These are phyloP conservation scores for Elanus axillaris DNA, from an alignment of 2,113 vertebrate species.

Conservation along the genomic window DNA sequence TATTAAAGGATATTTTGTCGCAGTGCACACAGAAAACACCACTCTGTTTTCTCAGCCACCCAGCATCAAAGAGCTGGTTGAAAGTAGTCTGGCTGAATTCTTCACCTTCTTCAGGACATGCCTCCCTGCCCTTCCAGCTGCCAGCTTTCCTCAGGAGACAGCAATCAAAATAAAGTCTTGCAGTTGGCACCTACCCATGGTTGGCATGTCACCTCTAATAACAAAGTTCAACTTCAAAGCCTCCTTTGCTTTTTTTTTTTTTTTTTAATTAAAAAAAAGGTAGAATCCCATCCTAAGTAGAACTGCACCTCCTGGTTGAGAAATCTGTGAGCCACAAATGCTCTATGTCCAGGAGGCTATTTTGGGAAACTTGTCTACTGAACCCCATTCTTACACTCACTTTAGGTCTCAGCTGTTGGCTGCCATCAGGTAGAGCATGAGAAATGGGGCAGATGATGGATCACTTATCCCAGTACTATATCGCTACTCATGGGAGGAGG, in stretches of 20 bases:
- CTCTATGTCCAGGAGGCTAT: background rate
- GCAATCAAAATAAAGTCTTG: slow-evolving; percentile 37
- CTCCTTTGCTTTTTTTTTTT: background rate
- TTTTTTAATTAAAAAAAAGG: background rate
- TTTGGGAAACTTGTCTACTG: background rate
- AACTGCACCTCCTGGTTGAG: background rate
- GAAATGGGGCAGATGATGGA: background rate
- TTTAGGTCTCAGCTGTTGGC: background rate
- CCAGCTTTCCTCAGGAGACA: slow-evolving; percentile 30
- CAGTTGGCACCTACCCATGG: background rate
- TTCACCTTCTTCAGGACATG: background rate
- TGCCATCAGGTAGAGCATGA: background rate
- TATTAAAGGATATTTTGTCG: background rate
- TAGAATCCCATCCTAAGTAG: background rate
- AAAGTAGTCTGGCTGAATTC: slow-evolving; percentile 19
- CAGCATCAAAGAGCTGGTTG: slow-evolving; percentile 10
- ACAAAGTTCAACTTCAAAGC: slow-evolving; percentile 17
- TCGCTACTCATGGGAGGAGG: background rate
- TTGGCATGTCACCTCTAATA: slow-evolving; percentile 36
- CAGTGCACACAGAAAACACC: background rate
- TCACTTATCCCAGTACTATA: background rate
- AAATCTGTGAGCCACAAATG: background rate
- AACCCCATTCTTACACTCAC: background rate
- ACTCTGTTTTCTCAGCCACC: slow-evolving; percentile 35
- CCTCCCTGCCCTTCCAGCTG: background rate